Percentiles rank a stretch among this genome's conserved stretches.
These are phyloP conservation scores for Amphiprion percula DNA, from an alignment of 2,113 vertebrate species.

Conservation along the genomic window DNA sequence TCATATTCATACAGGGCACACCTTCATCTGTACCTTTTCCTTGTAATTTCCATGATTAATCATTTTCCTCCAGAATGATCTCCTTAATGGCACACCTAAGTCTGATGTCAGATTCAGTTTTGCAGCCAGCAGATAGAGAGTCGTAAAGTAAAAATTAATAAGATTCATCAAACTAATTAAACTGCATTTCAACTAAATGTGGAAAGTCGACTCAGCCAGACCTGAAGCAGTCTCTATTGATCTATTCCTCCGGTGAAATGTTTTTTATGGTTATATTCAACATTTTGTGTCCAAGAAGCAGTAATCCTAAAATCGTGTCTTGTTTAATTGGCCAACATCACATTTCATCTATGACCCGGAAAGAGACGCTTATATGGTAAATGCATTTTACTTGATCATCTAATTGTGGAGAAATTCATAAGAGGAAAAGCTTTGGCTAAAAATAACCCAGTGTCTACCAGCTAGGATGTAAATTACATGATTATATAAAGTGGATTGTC, in stretches of 20 bases:
- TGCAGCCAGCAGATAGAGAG: conserved; percentile 49
- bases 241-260: conserved; percentile 17
- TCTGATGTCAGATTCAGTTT: conserved; percentile 63
- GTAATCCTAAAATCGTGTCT: conserved; percentile 46
- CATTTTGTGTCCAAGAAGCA: conserved; percentile 46
- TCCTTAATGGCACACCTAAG: conserved; percentile 65
- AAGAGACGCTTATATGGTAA: conserved; percentile 52
- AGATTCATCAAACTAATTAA: conserved; percentile 76
- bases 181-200: conserved; percentile 41
- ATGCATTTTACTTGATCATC: conserved; percentile 56
- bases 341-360: conserved; percentile 63
- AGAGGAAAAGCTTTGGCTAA: conserved; percentile 42
- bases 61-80: conserved; percentile 48
- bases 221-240: conserved; percentile 14
- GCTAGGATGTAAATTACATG: conserved; percentile 54
- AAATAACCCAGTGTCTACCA: conserved; percentile 51
- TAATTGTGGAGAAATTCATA: conserved; percentile 48
- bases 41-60: conserved; percentile 60
- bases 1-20: background rate
- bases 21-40: conserved; percentile 12
- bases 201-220: conserved; percentile 15
- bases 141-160: conserved; percentile 66
- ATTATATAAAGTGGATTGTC: conserved; percentile 45
- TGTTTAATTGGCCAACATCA: conserved; percentile 54
- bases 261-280: conserved; percentile 38